Base-by-base conservation (phyloP, 1,140 invertebrate species). In the Anoplolepis gracilipes region DNA sequence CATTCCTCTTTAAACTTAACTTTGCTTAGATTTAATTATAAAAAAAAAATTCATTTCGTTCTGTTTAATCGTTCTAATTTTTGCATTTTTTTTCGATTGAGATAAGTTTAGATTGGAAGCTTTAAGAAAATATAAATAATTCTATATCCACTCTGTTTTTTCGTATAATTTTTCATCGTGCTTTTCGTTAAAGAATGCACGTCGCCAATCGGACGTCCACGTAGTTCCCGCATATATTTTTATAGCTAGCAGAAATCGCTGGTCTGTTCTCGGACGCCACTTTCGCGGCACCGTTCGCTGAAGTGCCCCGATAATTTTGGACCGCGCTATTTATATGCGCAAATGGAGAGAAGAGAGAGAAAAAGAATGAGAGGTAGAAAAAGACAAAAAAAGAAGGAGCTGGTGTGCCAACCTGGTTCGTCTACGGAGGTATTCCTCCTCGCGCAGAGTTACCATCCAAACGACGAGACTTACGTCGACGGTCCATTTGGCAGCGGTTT, bases 291-390 rank as follows among this genome's bases (percentile, higher is more conserved):
- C 88, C 89, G 89, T 87, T 89, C 86, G 86, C 65, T 85, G 85
- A 89, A 90, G 75, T 90, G 86, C 70, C 10, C 67, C 72, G 85
- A 82, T 92, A 92, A 92, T 93, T 92, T 93, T 92, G 88, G 90
- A 88, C 42, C 87, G 61, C 65, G 87, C 92, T 93, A 93, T 92
- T 93, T 92, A 93, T 91, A 92, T 28, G 53, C 64, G 69, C 79
- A 89, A 90, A 90, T 76, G 77, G 59, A 79, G 28, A 36, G 59
- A 16, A 73, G 70, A 62, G 59, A 89, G 87, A 89, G 49, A 64
- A 19, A 61, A 16, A 30, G 57, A 70, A 11, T 19, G 75, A 90
- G 76, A 82, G 86, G 28, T 2, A 42, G 49, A 33, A 19, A 53
- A 69, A 28, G 59, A 42, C 46, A 46, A 57, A 55, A 77, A 30